Evolutionary conservation across 2,797 vertebrate genomes (phyloP), one percentile per base, ranked within the genome.

Genomic region (Denticeps clupeoides): DNA sequence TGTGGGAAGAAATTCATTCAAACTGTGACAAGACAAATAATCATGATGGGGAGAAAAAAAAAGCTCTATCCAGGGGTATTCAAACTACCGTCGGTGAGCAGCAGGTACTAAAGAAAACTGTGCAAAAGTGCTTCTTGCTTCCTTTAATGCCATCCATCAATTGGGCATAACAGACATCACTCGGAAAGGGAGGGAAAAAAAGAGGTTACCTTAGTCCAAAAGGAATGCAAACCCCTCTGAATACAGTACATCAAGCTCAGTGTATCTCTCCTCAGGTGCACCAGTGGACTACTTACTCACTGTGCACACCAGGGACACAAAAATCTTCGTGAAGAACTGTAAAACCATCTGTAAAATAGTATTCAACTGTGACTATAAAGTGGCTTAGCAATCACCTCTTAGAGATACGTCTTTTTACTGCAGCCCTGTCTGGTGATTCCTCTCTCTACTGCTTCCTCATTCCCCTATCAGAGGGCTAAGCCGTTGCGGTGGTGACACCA

Each of bases 121-220:
- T 84, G 81, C 84, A 83, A 85, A 84, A 74, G 69, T 77, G 81
- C 77, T 64, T 77, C 67, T 71, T 69, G 77, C 69, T 62, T 78
- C 62, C 60, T 58, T 49, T 22, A 5, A 49, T 9, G 4, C 41
- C 47, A 51, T 48, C 27, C 18, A 5, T 15, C 18, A 7, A 25
- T 25, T 19, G 21, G 44, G n/a, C 19, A 19, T 9, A 47, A 15
- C 10, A 25, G 24, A 16, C 9, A 41, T 1, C 18, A 15, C 29
- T 41, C n/a, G n/a, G n/a, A n/a, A n/a, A n/a, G n/a, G n/a, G n/a
- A n/a, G n/a, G n/a, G n/a, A n/a, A n/a, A n/a, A n/a, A n/a, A n/a
- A n/a, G n/a, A n/a, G n/a, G n/a, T n/a, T n/a, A n/a, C n/a, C 27
- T 26, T 33, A 26, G 27, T 46, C 26, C 27, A 1, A 33, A 47